Evolutionary conservation across 2,797 vertebrate genomes (phyloP).

Genomic region (Clamator glandarius): DNA sequence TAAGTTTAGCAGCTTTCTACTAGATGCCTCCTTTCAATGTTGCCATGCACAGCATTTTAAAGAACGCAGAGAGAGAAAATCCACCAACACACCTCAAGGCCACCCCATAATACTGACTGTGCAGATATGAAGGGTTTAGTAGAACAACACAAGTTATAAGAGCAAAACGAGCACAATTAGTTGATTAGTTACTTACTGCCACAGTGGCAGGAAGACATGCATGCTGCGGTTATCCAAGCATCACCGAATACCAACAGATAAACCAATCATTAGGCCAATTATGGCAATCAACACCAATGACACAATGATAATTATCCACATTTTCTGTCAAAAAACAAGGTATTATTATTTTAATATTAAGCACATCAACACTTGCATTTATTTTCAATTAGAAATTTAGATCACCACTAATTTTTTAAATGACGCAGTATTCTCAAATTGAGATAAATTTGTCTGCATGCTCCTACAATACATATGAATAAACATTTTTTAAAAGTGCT

Average conservation of each 20-base stretch:
- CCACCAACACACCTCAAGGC: neutral
- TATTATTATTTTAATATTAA: neutral
- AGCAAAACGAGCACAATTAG: slow-evolving; percentile 38
- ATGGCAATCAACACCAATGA: slow-evolving; percentile 84
- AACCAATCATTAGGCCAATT: slow-evolving; percentile 89
- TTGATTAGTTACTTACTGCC: slow-evolving; percentile 79
- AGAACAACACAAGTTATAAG: neutral
- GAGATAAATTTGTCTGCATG: neutral
- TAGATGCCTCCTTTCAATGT: neutral
- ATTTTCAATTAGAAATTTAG: neutral
- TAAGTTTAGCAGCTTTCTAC: neutral
- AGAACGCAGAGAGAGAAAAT: neutral
- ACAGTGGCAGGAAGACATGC: slow-evolving; percentile 59
- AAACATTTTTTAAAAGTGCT: neutral
- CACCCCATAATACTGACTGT: too few relatives aligned
- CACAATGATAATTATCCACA: slow-evolving; percentile 86
- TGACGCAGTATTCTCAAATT: neutral
- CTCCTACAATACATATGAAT: neutral
- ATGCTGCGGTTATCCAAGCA: slow-evolving; percentile 46
- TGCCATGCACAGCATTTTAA: neutral
- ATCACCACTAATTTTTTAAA: neutral
- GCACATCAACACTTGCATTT: neutral
- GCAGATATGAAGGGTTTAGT: neutral
- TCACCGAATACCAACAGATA: slow-evolving; percentile 87
- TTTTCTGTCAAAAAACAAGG: slow-evolving; percentile 86